Base-by-base conservation (phyloP, 30 jellyfish, hydroid and myxozoan species). In the Turritopsis dohrnii region DNA sequence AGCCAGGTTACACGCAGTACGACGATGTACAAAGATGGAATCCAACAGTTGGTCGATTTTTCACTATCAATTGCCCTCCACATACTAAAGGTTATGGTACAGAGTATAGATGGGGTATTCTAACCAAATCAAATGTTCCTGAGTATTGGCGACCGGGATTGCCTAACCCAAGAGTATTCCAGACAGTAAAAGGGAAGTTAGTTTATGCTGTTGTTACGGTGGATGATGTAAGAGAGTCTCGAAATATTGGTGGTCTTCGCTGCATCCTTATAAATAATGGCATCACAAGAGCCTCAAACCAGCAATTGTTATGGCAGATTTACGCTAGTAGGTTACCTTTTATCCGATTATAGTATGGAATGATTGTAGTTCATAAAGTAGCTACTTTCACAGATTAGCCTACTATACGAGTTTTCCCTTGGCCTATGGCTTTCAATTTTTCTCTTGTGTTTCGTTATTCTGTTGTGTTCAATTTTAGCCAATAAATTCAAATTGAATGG, bases 111-210 rank as follows among this genome's bases (percentile, higher is more conserved):
- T 82, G 89, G 89, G 89, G 89, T 16, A 71, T 65, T 18, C 18
- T 17, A 0, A 1, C 19, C 17, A 0, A 0, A 7, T 16, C 60
- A 82, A 71, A 31, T n/a, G 25, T 16, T 1, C 41, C 76, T 1
- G 83, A 82, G 53, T 82, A 82, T 71, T 82, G 85, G 85, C 71
- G 31, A 52, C 85, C 89, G 0, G 89, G 89, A 8, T n/a, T 60
- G 30, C 83, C 83, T 24, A 66, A 66, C 20, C 85, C 85, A 24
- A 28, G 72, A 21, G 31, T 82, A 18, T 82, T 82, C 71, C 69
- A 66, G 24, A 66, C 25, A 25, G 21, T 20, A 24, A 21, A 13
- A 20, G 89, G 89, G 71, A n/a, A 52, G 20, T 71, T 82, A 19
- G 74, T 65, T 7, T 82, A 60, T 31, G 72, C 86, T 82, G 69